A percentile compares a stretch with the other conserved stretches of the same genome.
Evolutionary conservation across 2,888 invertebrate genomes (phyloP).

Genomic region (Xylota sylvarum): DNA sequence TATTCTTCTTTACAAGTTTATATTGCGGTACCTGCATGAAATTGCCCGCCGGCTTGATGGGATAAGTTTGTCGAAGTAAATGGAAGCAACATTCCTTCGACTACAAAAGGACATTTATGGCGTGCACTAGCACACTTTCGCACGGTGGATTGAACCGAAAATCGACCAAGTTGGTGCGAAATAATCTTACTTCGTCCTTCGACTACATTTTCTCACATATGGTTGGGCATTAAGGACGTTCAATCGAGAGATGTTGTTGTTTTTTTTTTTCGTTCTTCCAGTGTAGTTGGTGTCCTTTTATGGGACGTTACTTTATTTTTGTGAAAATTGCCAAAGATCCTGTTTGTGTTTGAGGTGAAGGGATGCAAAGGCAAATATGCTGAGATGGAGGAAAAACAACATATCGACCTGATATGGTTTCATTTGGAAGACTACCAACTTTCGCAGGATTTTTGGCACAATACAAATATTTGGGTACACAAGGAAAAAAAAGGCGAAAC

Average conservation of each 20-base stretch:
- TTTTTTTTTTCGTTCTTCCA: neutral
- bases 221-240: slow-evolving; percentile 14
- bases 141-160: neutral
- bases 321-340: neutral
- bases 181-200: slow-evolving; percentile 12
- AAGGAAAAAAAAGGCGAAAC: neutral
- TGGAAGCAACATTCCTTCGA: slow-evolving; percentile 30
- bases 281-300: slow-evolving; percentile 11
- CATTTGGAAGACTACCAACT: slow-evolving; percentile 36
- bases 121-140: slow-evolving; percentile 5
- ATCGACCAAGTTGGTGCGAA: neutral
- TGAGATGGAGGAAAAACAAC: neutral
- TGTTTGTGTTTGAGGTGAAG: neutral
- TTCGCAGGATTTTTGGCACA: slow-evolving; percentile 49
- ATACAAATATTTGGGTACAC: neutral
- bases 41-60: slow-evolving; percentile 52
- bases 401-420: slow-evolving; percentile 15
- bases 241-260: neutral
- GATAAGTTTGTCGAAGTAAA: slow-evolving; percentile 43
- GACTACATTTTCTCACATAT: slow-evolving; percentile 12
- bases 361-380: neutral
- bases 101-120: slow-evolving; percentile 38
- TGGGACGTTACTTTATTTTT: slow-evolving; percentile 1
- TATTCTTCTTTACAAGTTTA: slow-evolving; percentile 9
- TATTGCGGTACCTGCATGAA: slow-evolving; percentile 52